Evolutionary conservation across 1,140 invertebrate genomes (phyloP).

Genomic region (Drosophila jambulina): DNA sequence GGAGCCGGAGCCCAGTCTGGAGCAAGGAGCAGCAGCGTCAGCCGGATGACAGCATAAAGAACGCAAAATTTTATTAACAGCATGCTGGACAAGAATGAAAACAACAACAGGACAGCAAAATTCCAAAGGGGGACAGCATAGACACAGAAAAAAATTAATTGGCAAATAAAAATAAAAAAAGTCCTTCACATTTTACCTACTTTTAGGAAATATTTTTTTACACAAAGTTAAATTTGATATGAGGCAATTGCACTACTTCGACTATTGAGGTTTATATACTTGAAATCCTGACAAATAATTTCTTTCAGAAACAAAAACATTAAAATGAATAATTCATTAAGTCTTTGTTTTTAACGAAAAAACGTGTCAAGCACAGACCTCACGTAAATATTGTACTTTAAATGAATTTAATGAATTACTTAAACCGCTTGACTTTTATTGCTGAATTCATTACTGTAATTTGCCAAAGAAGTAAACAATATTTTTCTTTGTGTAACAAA

Average conservation of each 20-base stretch:
- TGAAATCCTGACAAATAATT: too few species aligned
- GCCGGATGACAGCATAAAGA: slow-evolving; percentile 70
- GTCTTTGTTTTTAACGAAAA: too few species aligned
- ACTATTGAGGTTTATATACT: too few species aligned
- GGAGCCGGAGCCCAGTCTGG: background rate
- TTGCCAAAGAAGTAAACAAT: background rate
- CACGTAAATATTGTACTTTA: too few species aligned
- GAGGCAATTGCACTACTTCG: too few species aligned
- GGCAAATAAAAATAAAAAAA: too few species aligned
- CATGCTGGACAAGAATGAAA: slow-evolving; percentile 79
- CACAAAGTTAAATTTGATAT: too few species aligned
- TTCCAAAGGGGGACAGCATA: slow-evolving; percentile 28
- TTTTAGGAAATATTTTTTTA: too few species aligned
- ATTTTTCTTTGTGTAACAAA: slow-evolving; percentile 24
- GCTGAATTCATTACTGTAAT: background rate
- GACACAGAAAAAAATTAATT: slow-evolving; percentile 21
- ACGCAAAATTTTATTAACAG: slow-evolving; percentile 83
- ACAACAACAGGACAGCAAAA: slow-evolving; percentile 38
- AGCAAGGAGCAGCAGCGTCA: slow-evolving; percentile 13
- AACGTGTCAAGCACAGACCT: too few species aligned
- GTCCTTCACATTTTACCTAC: background rate
- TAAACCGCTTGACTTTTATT: background rate
- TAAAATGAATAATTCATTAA: too few species aligned
- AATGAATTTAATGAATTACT: too few species aligned
- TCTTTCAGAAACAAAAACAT: too few species aligned